Conservation (phyloP, 2,888 invertebrate species). For the Baronia brevicornis region DNA sequence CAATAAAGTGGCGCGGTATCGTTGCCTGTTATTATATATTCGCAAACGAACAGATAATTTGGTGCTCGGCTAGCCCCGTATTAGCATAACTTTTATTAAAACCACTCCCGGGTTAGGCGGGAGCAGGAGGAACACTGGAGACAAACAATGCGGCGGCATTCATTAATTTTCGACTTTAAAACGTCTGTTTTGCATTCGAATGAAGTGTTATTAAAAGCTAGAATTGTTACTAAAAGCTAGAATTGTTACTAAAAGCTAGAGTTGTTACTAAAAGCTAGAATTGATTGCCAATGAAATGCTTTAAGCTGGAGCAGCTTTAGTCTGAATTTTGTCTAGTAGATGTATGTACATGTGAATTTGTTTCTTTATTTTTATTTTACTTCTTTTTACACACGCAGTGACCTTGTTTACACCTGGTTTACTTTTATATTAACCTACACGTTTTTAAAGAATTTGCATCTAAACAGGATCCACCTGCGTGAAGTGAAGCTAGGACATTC, state of each 20-base stretch:
- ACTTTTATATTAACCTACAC: no score
- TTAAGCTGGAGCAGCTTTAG: no score
- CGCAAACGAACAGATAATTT: conserved; percentile 73
- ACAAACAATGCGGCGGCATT: conserved; percentile 61
- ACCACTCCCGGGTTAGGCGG: conserved; percentile 60
- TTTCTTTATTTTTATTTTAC: no score
- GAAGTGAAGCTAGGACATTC: no score
- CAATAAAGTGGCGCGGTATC: conserved; percentile 64
- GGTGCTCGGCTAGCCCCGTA: conserved; percentile 55
- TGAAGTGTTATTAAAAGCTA: conserved; percentile 38
- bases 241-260: conserved; percentile 33
- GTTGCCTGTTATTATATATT: conserved; percentile 70
- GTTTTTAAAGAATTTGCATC: no score
- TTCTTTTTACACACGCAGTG: no score
- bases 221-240: conserved; percentile 33
- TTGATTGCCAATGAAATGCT: conserved; percentile 32
- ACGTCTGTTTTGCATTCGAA: conserved; percentile 68
- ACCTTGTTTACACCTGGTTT: no score
- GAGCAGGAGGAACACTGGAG: conserved; percentile 36
- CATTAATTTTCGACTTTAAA: conserved; percentile 68
- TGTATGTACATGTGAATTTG: no score
- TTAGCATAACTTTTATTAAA: conserved; percentile 75
- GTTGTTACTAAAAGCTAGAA: conserved; percentile 33
- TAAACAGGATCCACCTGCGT: no score
- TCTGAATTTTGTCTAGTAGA: no score